phyloP scores from a whole-genome alignment of 2,113 vertebrate species.

The Urocitellus parryii region DNA sequence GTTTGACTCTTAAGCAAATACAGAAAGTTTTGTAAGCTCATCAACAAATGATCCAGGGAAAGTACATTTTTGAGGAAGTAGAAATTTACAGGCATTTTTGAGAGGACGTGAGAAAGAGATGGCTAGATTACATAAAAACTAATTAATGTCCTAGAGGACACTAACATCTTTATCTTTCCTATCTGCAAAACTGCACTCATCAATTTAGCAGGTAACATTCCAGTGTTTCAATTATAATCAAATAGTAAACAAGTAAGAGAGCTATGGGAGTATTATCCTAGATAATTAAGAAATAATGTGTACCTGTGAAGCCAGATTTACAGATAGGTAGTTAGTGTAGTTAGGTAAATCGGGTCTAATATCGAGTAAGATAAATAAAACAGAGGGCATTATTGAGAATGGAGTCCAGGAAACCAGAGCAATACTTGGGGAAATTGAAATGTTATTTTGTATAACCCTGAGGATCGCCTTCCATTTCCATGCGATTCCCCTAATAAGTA shows the following conservation, averaged over 20 bases:
- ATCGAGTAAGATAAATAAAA: no score
- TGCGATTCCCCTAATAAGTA: no score
- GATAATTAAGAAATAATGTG: background rate
- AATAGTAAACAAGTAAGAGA: background rate
- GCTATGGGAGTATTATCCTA: background rate
- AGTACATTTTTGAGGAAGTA: background rate
- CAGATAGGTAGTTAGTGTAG: no score
- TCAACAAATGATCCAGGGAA: background rate
- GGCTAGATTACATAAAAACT: background rate
- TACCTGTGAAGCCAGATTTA: no score
- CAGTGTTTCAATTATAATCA: background rate
- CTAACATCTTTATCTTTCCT: background rate
- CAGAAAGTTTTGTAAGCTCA: background rate
- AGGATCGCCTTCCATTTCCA: no score
- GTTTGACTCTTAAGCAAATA: background rate
- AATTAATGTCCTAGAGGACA: background rate
- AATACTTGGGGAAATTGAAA: no score
- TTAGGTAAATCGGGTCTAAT: no score
- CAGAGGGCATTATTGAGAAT: no score
- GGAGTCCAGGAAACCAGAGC: no score
- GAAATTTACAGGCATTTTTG: background rate
- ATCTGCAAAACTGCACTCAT: background rate
- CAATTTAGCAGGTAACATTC: background rate
- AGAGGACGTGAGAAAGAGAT: background rate
- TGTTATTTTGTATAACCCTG: no score